Evolutionary conservation across 2,888 invertebrate genomes (phyloP), one percentile per base, ranked within the genome.

Genomic region (Rhopalosiphum nymphaeae): DNA sequence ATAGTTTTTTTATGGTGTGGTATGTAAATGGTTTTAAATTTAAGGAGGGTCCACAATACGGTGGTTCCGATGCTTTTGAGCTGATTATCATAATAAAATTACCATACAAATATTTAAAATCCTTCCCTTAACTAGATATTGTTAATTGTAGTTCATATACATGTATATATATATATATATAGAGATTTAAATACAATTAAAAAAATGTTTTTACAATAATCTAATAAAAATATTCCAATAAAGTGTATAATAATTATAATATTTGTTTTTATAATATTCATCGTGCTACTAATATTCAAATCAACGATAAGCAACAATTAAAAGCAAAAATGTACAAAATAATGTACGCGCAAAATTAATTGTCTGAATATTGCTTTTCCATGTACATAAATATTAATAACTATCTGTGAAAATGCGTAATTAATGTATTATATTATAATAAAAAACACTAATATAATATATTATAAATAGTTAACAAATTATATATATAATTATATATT

Each of bases 11-110:
- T 16, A 21, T 61, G n/a, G 21, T 90, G 46, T n/a, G 10, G 11
- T 90, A 67, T 46, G 61, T 46, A 90, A 89, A 90, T 90, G n/a
- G 46, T 46, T 90, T 90, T 67, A 90, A 67, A 90, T 67, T 89
- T 90, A 67, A 90, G n/a, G n/a, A 46, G 46, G 61, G 25, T n/a
- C 46, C 0, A 44, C 42, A 49, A 49, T 49, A 53, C 3, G 2
- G 21, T 3, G 89, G 42, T 13, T 13, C 25, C 3, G 16, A 4
- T 11, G 11, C 25, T 11, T 46, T 90, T 67, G 89, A 67, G 21
- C 46, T n/a, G 90, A 90, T 90, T 89, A 46, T 67, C 25, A 21
- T 46, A n/a, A 61, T 25, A 44, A 1, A n/a, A 67, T 16, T 0
- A 25, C 21, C 57, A 26, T 25, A 57, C 44, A 46, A 16, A 46